Evolutionary conservation across 2,113 vertebrate species (phyloP).

Genomic region (Tretioscincus oriximinensis): DNA sequence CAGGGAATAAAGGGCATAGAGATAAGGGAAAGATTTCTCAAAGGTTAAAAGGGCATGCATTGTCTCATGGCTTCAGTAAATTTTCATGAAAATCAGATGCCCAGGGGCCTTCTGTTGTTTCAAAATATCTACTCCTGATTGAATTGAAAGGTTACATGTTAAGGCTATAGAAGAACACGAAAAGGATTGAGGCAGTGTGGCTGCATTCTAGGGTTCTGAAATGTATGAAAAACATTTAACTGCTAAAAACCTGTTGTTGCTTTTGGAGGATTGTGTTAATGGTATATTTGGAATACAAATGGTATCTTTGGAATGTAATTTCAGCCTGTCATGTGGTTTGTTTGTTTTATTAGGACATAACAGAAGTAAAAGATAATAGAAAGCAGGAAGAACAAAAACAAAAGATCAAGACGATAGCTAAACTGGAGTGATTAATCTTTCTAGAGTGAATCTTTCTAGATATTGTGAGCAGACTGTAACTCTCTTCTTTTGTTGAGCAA

Average conservation of each 20-base stretch:
- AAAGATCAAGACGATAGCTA: neutral
- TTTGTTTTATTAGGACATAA: neutral
- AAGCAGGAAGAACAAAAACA: neutral
- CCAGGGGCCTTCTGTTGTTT: constrained; percentile 24
- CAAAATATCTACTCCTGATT: constrained; percentile 23
- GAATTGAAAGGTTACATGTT: constrained; percentile 31
- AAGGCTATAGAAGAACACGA: constrained; percentile 15
- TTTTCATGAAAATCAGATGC: constrained; percentile 31
- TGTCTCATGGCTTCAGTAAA: constrained; percentile 4
- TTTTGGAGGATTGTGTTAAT: neutral
- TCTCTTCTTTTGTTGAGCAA: neutral
- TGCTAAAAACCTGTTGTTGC: neutral
- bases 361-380: neutral
- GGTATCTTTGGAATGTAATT: neutral
- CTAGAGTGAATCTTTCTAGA: neutral
- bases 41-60: constrained; percentile 17
- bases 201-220: neutral
- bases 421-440: neutral
- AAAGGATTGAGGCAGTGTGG: constrained; percentile 1
- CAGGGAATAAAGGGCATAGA: constrained; percentile 8
- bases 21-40: constrained; percentile 15
- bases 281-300: neutral
- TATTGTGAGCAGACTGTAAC: neutral
- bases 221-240: neutral
- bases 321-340: neutral